Percentiles rank a stretch among this genome's conserved stretches.
These are phyloP conservation scores for Nothoprocta perdicaria DNA, from an alignment of 2,113 vertebrate species.

Conservation along the genomic window DNA sequence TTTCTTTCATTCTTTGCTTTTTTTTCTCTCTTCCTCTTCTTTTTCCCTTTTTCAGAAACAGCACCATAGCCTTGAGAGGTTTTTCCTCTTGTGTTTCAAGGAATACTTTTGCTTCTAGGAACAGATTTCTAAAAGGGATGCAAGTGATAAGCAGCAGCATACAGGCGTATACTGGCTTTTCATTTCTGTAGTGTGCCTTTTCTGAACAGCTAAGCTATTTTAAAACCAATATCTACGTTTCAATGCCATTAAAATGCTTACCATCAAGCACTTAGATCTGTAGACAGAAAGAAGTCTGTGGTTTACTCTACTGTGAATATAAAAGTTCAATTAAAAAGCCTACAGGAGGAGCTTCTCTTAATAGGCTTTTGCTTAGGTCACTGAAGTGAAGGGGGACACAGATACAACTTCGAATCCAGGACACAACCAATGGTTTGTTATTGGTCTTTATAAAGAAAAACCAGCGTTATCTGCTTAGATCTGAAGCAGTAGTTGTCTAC, in stretches of 20 bases:
- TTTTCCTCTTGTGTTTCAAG: not conserved
- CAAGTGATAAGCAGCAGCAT: not conserved
- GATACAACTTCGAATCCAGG: not conserved
- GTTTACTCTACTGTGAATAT: not conserved
- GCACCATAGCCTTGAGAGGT: not conserved
- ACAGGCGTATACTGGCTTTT: fast-evolving
- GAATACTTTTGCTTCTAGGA: not conserved
- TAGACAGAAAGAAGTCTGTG: not conserved
- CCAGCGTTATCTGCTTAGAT: not conserved
- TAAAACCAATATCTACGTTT: not conserved
- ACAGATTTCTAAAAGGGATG: not conserved
- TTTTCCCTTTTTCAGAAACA: not conserved
- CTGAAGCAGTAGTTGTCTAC: not conserved
- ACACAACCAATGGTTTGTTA: not conserved
- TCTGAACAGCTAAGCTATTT: not conserved
- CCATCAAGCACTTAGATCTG: not conserved
- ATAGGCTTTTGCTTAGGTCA: not conserved
- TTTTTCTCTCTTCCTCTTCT: too few relatives aligned
- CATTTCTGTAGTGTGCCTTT: not conserved
- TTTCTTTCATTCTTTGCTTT: not conserved
- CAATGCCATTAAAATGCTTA: not conserved
- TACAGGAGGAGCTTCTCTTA: not conserved
- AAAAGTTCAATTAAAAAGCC: not conserved
- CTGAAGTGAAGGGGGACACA: not conserved
- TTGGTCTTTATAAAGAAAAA: not conserved